Conservation (phyloP, 1,140 invertebrate species). For the Paraescarpia echinospica region DNA sequence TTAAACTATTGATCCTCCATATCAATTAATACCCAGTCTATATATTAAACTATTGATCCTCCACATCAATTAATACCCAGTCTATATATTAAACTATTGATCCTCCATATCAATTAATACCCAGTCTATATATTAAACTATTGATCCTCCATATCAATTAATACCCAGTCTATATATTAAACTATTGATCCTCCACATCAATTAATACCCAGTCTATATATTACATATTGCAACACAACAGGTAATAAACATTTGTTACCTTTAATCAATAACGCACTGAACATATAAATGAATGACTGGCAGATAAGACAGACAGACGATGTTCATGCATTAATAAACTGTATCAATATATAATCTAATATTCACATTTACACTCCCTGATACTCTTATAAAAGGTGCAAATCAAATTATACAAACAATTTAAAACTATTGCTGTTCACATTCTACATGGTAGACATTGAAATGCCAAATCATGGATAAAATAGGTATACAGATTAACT, state of each 20-base stretch:
- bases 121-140: not conserved
- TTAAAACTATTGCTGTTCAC: not conserved
- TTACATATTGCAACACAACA: not conserved
- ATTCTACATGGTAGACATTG: not conserved
- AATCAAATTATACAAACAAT: conserved; percentile 1
- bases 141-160: too few relatives aligned
- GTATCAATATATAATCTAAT: conserved; percentile 7
- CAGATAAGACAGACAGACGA: not conserved
- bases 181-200: too few relatives aligned
- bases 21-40: not conserved
- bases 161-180: not conserved
- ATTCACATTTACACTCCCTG: not conserved
- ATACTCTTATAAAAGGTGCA: not conserved
- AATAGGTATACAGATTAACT: not conserved
- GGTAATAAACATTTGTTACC: not conserved
- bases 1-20: too few relatives aligned
- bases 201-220: not conserved
- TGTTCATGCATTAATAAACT: not conserved
- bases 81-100: not conserved
- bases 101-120: too few relatives aligned
- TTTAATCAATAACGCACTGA: not conserved
- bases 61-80: not conserved
- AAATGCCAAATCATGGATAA: not conserved
- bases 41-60: too few relatives aligned
- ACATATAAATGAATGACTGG: not conserved